phyloP scores from a whole-genome alignment of 2,797 vertebrate species.

The Molossus molossus region DNA sequence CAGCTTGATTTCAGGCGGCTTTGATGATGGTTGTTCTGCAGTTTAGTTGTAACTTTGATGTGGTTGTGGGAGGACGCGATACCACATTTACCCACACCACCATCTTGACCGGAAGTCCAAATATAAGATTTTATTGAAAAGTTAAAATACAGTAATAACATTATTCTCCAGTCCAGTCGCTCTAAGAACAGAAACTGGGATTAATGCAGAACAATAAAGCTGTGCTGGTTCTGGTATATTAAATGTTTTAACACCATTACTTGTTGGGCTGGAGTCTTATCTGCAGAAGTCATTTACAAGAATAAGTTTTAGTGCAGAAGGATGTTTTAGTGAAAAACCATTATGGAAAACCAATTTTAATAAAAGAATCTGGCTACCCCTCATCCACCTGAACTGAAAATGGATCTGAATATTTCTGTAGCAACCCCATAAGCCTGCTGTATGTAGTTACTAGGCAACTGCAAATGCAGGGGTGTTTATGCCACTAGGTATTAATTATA shows the following conservation, averaged over 20 bases:
- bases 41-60: too few species aligned
- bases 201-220: background rate
- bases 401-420: conserved; percentile 78
- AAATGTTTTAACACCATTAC: conserved; percentile 21
- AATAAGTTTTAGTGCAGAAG: conserved; percentile 34
- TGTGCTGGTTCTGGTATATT: background rate
- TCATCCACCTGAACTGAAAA: conserved; percentile 72
- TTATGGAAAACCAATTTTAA: conserved; percentile 82
- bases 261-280: conserved; percentile 46
- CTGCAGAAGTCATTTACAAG: conserved; percentile 75
- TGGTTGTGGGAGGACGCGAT: too few species aligned
- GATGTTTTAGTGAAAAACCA: conserved; percentile 76
- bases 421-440: conserved; percentile 74
- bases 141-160: background rate
- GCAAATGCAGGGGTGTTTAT: conserved; percentile 85
- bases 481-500: conserved; percentile 90
- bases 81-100: too few species aligned
- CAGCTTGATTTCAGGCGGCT: too few species aligned
- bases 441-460: conserved; percentile 90
- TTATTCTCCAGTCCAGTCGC: background rate
- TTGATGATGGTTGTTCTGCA: too few species aligned
- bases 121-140: background rate
- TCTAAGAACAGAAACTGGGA: conserved; percentile 34
- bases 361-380: conserved; percentile 79
- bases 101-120: background rate